phyloP scores from a whole-genome alignment of 2,113 vertebrate genomes.

The Heterotis niloticus region DNA sequence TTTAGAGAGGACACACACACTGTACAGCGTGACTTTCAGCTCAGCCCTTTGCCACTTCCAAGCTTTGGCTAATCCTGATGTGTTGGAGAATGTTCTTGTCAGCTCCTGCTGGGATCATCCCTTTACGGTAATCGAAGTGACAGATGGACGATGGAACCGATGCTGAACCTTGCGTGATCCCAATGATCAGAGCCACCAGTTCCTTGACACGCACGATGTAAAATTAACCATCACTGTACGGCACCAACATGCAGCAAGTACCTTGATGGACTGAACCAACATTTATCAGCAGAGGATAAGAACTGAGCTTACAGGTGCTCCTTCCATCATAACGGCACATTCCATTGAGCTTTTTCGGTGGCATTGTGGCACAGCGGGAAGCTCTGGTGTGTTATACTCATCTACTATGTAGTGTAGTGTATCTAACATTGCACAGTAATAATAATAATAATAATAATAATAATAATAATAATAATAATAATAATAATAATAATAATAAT shows the following conservation, averaged over 20 bases:
- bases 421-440: no score
- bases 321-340: no score
- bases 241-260: background rate
- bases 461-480: no score
- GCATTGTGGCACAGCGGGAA: no score
- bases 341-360: no score
- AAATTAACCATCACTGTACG: background rate
- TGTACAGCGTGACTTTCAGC: background rate
- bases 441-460: no score
- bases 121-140: conserved; percentile 16
- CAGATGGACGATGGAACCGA: background rate
- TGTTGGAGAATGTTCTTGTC: background rate
- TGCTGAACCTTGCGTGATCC: background rate
- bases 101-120: conserved; percentile 8
- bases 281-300: no score
- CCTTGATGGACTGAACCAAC: no score
- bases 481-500: no score
- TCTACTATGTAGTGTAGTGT: no score
- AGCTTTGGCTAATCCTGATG: background rate
- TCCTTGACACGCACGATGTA: background rate
- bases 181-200: conserved; percentile 3
- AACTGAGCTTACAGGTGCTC: no score
- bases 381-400: no score
- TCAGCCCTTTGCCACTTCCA: background rate
- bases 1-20: background rate